Evolutionary conservation across 2,113 vertebrate species (phyloP).

Genomic region (Leucopsar rothschildi): DNA sequence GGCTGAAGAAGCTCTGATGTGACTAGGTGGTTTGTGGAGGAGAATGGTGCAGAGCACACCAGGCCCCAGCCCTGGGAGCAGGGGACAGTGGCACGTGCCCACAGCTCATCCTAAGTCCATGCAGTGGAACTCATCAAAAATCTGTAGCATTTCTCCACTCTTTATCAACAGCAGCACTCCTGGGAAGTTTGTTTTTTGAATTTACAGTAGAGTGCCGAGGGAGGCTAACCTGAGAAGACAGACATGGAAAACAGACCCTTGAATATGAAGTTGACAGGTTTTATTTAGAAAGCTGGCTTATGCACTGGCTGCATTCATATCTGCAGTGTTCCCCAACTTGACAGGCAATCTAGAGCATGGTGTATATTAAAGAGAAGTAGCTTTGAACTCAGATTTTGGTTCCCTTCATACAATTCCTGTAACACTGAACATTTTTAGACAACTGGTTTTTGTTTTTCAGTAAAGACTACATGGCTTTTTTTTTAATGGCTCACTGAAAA

Average conservation of each 20-base stretch:
- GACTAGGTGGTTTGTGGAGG: background rate
- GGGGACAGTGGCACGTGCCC: too few species aligned
- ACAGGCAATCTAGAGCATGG: slow-evolving; percentile 29
- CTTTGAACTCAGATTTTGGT: slow-evolving; percentile 26
- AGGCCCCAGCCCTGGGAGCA: rapidly evolving
- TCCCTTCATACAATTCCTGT: background rate
- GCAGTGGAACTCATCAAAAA: background rate
- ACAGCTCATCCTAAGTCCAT: background rate
- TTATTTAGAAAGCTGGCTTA: slow-evolving; percentile 65
- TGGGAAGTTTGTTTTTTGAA: background rate
- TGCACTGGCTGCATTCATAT: slow-evolving; percentile 35
- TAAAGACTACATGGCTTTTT: background rate
- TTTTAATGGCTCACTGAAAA: slow-evolving; percentile 19
- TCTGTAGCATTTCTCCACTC: background rate
- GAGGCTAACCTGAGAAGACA: slow-evolving; percentile 13
- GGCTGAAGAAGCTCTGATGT: background rate
- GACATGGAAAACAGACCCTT: slow-evolving; percentile 22
- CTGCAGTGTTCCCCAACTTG: slow-evolving; percentile 29
- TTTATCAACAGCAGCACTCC: background rate
- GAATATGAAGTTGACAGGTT: slow-evolving; percentile 50
- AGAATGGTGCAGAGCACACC: background rate
- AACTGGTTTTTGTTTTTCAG: slow-evolving; percentile 26
- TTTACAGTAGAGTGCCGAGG: background rate
- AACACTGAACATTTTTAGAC: slow-evolving; percentile 19
- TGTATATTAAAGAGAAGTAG: slow-evolving; percentile 16